Evolutionary conservation across 2,113 vertebrate genomes (phyloP).

Genomic region (Potamarius usumacintae): DNA sequence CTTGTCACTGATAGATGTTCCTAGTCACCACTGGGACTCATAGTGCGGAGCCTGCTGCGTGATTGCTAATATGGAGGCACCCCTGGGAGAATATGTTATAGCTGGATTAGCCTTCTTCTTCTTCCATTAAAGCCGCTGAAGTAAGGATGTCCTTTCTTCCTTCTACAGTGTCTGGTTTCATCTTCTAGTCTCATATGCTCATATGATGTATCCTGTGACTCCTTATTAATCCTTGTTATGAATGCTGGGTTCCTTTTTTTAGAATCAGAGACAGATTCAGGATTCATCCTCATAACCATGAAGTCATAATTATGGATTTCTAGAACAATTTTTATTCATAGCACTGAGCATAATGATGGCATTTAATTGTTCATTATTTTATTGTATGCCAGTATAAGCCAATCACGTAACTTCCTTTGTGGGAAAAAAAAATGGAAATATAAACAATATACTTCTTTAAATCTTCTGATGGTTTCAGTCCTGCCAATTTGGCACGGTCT

Average conservation of each 20-base stretch:
- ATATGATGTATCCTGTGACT: background rate
- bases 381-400: background rate
- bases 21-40: conserved; percentile 37
- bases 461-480: conserved; percentile 2
- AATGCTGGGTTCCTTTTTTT: background rate
- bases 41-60: conserved; percentile 41
- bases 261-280: background rate
- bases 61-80: conserved; percentile 46
- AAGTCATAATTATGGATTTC: background rate
- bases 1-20: conserved; percentile 45
- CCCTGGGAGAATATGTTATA: conserved; percentile 42
- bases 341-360: background rate
- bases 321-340: background rate
- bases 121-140: conserved; percentile 22
- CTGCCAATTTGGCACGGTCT: background rate
- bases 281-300: background rate
- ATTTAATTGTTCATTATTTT: background rate
- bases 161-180: conserved; percentile 27
- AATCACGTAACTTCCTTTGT: background rate
- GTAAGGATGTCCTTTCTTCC: conserved; percentile 26
- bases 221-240: conserved; percentile 14
- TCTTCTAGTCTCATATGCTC: conserved; percentile 1
- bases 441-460: background rate
- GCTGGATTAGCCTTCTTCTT: conserved; percentile 33
- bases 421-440: background rate